Evolutionary conservation across 2,797 vertebrate genomes (phyloP).

Genomic region (Serranus cabrilla): DNA sequence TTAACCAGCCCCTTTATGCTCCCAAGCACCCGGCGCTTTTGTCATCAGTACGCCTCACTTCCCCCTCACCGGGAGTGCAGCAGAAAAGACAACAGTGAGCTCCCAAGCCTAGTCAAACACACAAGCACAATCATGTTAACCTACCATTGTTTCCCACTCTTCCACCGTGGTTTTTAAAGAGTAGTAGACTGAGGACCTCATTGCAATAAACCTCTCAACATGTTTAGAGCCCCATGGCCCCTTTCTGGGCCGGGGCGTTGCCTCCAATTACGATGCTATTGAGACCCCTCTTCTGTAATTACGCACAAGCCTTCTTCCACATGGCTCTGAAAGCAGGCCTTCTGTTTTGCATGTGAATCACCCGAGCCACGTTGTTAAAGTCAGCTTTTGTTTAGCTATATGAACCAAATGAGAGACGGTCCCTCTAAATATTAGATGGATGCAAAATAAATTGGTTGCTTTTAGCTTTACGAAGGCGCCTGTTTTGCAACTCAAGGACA

Average conservation of each 20-base stretch:
- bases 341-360: constrained; percentile 77
- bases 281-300: constrained; percentile 79
- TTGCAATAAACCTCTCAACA: constrained; percentile 79
- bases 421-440: constrained; percentile 39
- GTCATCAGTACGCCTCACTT: constrained; percentile 86
- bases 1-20: constrained; percentile 87
- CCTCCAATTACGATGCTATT: constrained; percentile 77
- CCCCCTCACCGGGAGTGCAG: constrained; percentile 75
- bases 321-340: constrained; percentile 51
- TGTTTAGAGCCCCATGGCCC: constrained; percentile 69
- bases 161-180: constrained; percentile 69
- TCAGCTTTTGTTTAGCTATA: constrained; percentile 55
- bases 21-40: constrained; percentile 79
- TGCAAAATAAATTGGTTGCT: constrained; percentile 45
- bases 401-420: constrained; percentile 35
- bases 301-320: constrained; percentile 70
- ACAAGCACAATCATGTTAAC: constrained; percentile 82
- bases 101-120: constrained; percentile 81
- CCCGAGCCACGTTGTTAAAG: constrained; percentile 49
- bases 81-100: constrained; percentile 71
- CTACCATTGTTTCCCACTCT: constrained; percentile 77
- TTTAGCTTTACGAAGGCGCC: neutral
- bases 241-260: constrained; percentile 70
- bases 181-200: constrained; percentile 67
- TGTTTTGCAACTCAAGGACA: constrained; percentile 29